These are phyloP conservation scores for Mustela nigripes DNA, from an alignment of 2,113 vertebrate species.

Conservation along the genomic window DNA sequence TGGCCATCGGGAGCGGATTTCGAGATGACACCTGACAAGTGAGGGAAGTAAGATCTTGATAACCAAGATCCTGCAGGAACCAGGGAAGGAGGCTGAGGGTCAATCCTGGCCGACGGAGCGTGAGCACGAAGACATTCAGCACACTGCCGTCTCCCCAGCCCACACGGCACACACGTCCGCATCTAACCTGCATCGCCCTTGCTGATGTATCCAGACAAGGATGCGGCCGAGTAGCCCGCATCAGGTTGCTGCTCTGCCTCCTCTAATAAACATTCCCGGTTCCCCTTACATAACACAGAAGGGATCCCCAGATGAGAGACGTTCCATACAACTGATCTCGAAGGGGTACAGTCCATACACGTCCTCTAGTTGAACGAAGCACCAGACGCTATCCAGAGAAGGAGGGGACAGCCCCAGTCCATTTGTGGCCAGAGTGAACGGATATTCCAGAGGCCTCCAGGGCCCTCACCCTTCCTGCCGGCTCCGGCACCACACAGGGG, in stretches of 20 bases:
- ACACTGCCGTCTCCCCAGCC: fast-evolving
- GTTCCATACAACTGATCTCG: fast-evolving
- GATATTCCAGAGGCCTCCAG: neutral
- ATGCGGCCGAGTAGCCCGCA: fast-evolving
- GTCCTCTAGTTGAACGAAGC: neutral
- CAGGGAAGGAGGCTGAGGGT: neutral
- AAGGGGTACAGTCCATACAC: too few species aligned
- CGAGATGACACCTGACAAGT: neutral
- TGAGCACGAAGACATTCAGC: neutral
- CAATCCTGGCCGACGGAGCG: neutral
- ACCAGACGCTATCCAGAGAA: fast-evolving
- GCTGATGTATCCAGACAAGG: neutral
- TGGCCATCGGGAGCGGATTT: neutral
- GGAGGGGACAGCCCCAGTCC: too few species aligned
- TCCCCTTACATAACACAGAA: fast-evolving
- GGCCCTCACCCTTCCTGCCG: fast-evolving
- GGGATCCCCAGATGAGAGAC: fast-evolving
- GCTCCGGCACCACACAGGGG: neutral
- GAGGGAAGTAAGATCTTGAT: neutral
- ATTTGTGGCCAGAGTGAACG: fast-evolving
- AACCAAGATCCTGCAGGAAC: neutral
- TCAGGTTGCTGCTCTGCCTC: neutral
- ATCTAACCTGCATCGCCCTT: fast-evolving
- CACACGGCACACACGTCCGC: fast-evolving
- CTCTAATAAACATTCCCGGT: fast-evolving